Conservation (phyloP, 1,140 invertebrate species). For the Pseudomyrmex sp. region DNA sequence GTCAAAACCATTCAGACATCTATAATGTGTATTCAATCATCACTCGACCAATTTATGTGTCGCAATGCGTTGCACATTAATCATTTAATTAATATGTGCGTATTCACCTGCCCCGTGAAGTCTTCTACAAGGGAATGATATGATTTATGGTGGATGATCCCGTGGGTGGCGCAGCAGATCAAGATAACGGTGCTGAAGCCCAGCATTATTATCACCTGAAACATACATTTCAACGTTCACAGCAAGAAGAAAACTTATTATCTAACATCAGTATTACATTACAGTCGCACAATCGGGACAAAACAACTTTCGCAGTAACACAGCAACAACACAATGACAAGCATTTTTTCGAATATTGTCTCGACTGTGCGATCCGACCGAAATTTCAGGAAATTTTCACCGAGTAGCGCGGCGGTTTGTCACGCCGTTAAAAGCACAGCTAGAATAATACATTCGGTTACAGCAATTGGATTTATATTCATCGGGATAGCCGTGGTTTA, state of each 20-base stretch:
- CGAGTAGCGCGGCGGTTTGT: slow-evolving; percentile 50
- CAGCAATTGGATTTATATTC: slow-evolving; percentile 75
- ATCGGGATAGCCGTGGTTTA: slow-evolving; percentile 71
- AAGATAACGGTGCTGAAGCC: slow-evolving; percentile 56
- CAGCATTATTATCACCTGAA: slow-evolving; percentile 54
- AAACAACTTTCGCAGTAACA: background rate
- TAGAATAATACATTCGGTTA: slow-evolving; percentile 50
- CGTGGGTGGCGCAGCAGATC: slow-evolving; percentile 58
- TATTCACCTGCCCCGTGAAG: slow-evolving; percentile 52
- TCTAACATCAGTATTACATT: background rate
- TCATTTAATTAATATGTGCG: slow-evolving; percentile 46
- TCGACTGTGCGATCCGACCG: background rate
- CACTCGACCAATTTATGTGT: slow-evolving; percentile 38
- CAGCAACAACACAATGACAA: background rate
- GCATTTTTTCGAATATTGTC: background rate
- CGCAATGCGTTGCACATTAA: slow-evolving; percentile 43
- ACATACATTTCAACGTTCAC: slow-evolving; percentile 16
- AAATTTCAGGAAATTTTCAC: slow-evolving; percentile 46
- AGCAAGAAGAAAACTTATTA: background rate
- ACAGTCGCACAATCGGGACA: background rate
- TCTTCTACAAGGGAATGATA: slow-evolving; percentile 44
- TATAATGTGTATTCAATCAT: too few relatives aligned
- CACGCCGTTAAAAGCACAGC: slow-evolving; percentile 53
- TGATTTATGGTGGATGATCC: slow-evolving; percentile 65
- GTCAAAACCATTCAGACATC: too few relatives aligned